phyloP scores from a whole-genome alignment of 92 coral and sea anemone species.

The Epizoanthus scotinus region DNA sequence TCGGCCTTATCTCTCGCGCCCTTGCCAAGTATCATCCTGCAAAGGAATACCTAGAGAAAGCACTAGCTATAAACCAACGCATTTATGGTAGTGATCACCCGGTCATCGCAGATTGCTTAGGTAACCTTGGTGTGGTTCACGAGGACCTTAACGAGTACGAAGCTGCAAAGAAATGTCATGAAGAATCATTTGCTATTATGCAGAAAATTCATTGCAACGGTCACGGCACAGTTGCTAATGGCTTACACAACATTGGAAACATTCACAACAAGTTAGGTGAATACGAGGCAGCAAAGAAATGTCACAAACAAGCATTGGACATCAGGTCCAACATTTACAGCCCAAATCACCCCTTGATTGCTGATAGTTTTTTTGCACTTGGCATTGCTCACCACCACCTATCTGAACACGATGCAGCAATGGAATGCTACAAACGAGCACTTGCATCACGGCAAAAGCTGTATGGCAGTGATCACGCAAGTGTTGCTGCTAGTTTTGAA shows the following conservation, averaged over 20 bases:
- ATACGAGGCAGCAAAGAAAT: conserved; percentile 36
- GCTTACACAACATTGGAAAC: conserved; percentile 46
- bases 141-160: conserved; percentile 36
- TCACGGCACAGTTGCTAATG: conserved; percentile 44
- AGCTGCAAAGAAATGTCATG: conserved; percentile 31
- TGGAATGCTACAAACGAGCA: conserved; percentile 42
- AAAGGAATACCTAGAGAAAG: conserved; percentile 32
- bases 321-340: conserved; percentile 46
- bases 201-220: conserved; percentile 22
- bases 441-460: conserved; percentile 27
- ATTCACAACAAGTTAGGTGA: conserved; percentile 20
- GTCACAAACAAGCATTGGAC: conserved; percentile 37
- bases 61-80: conserved; percentile 40
- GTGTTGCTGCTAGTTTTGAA: conserved; percentile 43
- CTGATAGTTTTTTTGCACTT: conserved; percentile 40
- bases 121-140: conserved; percentile 51
- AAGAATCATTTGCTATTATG: conserved; percentile 33
- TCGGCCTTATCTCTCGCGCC: conserved; percentile 31
- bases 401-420: conserved; percentile 17
- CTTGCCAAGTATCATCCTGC: conserved; percentile 41
- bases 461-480: conserved; percentile 26
- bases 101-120: conserved; percentile 39
- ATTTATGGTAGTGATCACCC: conserved; percentile 48
- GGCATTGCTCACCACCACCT: conserved; percentile 49
- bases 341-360: conserved; percentile 38